phyloP scores from a whole-genome alignment of 2,888 invertebrate genomes.

The Heliconius cydno region DNA sequence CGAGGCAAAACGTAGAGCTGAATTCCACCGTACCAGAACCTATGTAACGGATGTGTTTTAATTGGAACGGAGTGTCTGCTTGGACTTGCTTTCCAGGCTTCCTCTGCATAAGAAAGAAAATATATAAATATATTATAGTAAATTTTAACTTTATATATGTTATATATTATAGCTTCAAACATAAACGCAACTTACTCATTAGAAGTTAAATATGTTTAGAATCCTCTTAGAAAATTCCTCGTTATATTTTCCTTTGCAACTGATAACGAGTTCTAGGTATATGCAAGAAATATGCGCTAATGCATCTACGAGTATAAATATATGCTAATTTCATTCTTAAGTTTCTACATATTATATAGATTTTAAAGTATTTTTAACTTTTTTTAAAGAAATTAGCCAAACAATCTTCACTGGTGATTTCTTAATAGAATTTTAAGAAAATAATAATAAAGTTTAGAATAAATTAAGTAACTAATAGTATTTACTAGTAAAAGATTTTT shows the following conservation, averaged over 20 bases:
- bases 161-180: not conserved
- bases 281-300: not conserved
- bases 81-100: too few relatives aligned
- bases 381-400: too few relatives aligned
- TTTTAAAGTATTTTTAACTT: not conserved
- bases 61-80: too few relatives aligned
- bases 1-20: too few relatives aligned
- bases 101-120: not conserved
- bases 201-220: not conserved
- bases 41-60: too few relatives aligned
- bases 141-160: not conserved
- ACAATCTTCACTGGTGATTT: too few relatives aligned
- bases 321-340: not conserved
- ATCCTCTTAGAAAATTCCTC: not conserved
- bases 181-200: constrained; percentile 8
- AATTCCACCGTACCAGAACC: too few relatives aligned
- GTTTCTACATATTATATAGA: not conserved
- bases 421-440: too few relatives aligned
- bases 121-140: not conserved
- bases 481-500: too few relatives aligned
- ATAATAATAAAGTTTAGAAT: too few relatives aligned
- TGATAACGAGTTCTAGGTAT: not conserved
- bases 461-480: too few relatives aligned
- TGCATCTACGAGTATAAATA: not conserved
- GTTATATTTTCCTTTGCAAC: constrained; percentile 8